These are phyloP conservation scores for Ophion costatus DNA, from an alignment of 2,888 invertebrate genomes.

Conservation along the genomic window DNA sequence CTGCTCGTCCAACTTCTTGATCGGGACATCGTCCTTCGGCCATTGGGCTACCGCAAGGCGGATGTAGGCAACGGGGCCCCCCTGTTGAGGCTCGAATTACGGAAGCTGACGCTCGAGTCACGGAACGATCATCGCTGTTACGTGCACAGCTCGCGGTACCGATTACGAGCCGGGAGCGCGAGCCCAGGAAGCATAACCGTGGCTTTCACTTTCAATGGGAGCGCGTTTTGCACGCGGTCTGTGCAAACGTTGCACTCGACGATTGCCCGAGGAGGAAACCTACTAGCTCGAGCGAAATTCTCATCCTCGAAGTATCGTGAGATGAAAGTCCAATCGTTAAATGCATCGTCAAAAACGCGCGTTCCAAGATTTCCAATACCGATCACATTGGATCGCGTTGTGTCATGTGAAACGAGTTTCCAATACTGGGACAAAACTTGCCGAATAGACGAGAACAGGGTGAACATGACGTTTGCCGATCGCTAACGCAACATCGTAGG, in stretches of 20 bases:
- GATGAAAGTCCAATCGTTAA: slow-evolving; percentile 32
- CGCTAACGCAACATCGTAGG: slow-evolving; percentile 39
- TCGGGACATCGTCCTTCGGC: background rate
- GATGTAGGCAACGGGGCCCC: background rate
- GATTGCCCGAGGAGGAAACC: slow-evolving; percentile 54
- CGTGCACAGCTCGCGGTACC: slow-evolving; percentile 51
- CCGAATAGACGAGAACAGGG: background rate
- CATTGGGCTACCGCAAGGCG: background rate
- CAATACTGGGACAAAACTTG: slow-evolving; percentile 23
- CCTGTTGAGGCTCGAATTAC: slow-evolving; percentile 47
- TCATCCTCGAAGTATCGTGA: slow-evolving; percentile 36
- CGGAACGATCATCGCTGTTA: slow-evolving; percentile 58
- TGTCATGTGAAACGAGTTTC: slow-evolving; percentile 52
- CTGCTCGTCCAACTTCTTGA: background rate
- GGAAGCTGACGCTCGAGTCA: slow-evolving; percentile 58
- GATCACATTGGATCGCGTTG: slow-evolving; percentile 20
- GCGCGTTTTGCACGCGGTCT: slow-evolving; percentile 51
- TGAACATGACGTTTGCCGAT: slow-evolving; percentile 23
- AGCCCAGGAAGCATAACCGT: slow-evolving; percentile 71
- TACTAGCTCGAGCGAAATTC: slow-evolving; percentile 40
- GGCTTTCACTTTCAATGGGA: slow-evolving; percentile 79
- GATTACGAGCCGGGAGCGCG: slow-evolving; percentile 62
- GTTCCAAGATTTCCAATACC: slow-evolving; percentile 37
- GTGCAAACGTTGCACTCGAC: slow-evolving; percentile 53
- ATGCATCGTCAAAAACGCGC: background rate